Conservation (phyloP, 2,113 vertebrate genomes). For the Phylloscopus whistleri region DNA sequence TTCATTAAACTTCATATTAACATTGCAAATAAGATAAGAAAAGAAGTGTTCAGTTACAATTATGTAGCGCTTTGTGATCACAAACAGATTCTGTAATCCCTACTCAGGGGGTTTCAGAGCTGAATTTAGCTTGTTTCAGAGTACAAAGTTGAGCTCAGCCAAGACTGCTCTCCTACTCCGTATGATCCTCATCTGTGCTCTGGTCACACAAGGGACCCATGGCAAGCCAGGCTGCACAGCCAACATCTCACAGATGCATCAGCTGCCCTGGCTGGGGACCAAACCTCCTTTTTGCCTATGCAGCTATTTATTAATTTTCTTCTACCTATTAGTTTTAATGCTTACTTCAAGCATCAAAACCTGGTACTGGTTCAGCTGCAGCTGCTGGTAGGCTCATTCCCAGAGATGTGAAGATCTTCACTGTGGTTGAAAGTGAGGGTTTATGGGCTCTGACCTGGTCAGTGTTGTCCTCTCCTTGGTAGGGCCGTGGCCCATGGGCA, state of each 20-base stretch:
- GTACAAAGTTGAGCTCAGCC: conserved; percentile 3
- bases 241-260: conserved; percentile 4
- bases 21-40: conserved; percentile 54
- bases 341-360: neutral
- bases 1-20: conserved; percentile 42
- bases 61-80: conserved; percentile 20
- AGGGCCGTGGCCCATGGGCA: neutral
- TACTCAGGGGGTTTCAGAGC: conserved; percentile 39
- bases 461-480: neutral
- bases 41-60: conserved; percentile 46
- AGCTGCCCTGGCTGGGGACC: conserved; percentile 24
- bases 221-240: neutral
- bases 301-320: conserved; percentile 21
- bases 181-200: neutral
- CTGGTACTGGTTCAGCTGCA: neutral
- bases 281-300: neutral
- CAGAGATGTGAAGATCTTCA: neutral
- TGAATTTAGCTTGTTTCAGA: conserved; percentile 40
- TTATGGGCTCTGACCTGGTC: neutral
- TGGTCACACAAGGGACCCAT: neutral
- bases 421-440: neutral
- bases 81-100: conserved; percentile 52
- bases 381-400: neutral
- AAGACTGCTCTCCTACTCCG: neutral
- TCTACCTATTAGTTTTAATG: neutral